Evolutionary conservation across 2,888 invertebrate genomes (phyloP).

Genomic region (Atherix ibis): DNA sequence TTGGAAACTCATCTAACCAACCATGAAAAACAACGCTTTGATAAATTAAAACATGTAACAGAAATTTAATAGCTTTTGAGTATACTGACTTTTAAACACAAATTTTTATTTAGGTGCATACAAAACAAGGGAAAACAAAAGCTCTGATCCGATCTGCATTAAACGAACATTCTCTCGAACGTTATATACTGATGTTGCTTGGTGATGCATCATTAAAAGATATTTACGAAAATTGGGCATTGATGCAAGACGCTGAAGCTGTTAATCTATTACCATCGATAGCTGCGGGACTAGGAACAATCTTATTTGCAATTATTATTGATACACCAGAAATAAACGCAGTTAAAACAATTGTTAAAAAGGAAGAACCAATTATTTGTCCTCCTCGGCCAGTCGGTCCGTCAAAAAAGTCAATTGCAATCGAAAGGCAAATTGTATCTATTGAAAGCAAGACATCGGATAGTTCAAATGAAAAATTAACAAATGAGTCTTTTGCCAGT

Average conservation of each 20-base stretch:
- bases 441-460: slow-evolving; percentile 11
- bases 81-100: not conserved
- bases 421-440: slow-evolving; percentile 24
- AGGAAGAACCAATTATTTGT: slow-evolving; percentile 50
- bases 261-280: slow-evolving; percentile 66
- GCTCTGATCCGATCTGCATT: slow-evolving; percentile 81
- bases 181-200: slow-evolving; percentile 60
- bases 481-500: not conserved
- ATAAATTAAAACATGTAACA: slow-evolving; percentile 41
- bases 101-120: slow-evolving; percentile 37
- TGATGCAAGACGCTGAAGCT: slow-evolving; percentile 65
- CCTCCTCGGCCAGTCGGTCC: slow-evolving; percentile 44
- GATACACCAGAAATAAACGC: slow-evolving; percentile 71
- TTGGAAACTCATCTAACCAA: slow-evolving; percentile 64
- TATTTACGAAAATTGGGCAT: slow-evolving; percentile 75
- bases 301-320: slow-evolving; percentile 83
- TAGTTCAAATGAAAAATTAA: not conserved
- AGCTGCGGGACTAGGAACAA: slow-evolving; percentile 65
- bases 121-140: slow-evolving; percentile 41
- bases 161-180: slow-evolving; percentile 81
- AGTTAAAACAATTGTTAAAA: slow-evolving; percentile 25
- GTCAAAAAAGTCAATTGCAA: slow-evolving; percentile 17
- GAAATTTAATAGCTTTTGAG: not conserved
- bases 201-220: slow-evolving; percentile 47
- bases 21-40: slow-evolving; percentile 76